Base-by-base conservation (phyloP, 1,140 invertebrate genomes). In the Drosophila melanica region DNA sequence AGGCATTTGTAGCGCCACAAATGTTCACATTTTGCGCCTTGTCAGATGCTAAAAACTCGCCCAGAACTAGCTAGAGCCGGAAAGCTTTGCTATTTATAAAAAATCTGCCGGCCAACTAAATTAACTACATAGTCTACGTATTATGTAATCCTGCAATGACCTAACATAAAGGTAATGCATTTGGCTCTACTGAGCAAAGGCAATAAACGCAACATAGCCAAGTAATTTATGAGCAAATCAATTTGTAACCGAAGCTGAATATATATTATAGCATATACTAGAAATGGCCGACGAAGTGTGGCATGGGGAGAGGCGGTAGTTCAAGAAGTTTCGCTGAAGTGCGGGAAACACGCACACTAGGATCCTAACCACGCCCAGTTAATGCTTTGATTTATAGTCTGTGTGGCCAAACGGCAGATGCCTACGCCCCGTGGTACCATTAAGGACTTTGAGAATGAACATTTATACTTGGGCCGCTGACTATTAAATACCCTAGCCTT, bases 361-460 rank as follows among this genome's bases (percentile, higher is more conserved):
- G 11, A 1, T 3, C 4, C 47, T 12, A 18, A 70, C 54, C 73
- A 80, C 84, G 84, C 79, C 84, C 77, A 66, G n/a, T 89, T 90
- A 89, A 89, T 89, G 84, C 63, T 84, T 90, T 90, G 84, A 89
- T 89, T 89, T 89, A 89, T 89, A 47, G 58, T 41, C 12, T 14
- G n/a, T 41, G 39, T 7, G 1, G 39, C 81, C 55, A 71, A 66
- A 58, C 54, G 47, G 41, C 54, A 67, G 33, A 39, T 45, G 60
- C 65, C 70, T 69, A 80, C 63, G 79, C 75, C 65, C 47, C 55
- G 33, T 39, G 53, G 62, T 45, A 50, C 53, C 37, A 73, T 59
- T 41, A 37, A 16, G 4, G 20, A 23, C 20, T 3, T 23, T 23
- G 20, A 23, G 20, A 23, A 41, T n/a, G 20, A 42, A 39, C 6